A percentile compares a stretch with the other conserved stretches of the same genome.
phyloP scores from a whole-genome alignment of 2,113 vertebrate genomes.

The Lota lota region DNA sequence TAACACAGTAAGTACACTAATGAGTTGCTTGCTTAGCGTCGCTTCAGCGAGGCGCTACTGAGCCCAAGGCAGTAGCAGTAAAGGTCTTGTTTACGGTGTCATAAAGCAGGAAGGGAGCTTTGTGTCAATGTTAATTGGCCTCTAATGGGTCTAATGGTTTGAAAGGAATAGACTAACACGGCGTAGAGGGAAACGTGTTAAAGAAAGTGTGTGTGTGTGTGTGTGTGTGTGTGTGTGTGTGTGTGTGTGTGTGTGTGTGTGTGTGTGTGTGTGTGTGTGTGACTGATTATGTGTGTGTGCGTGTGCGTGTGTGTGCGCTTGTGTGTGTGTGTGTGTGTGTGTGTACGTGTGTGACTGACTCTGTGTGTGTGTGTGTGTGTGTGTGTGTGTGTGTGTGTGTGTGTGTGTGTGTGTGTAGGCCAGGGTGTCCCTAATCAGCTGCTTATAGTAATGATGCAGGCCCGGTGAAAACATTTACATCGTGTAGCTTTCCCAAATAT shows the following conservation, averaged over 20 bases:
- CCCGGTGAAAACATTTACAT: conserved; percentile 20
- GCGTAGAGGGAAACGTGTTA: conserved; percentile 41
- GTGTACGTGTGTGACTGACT: not conserved
- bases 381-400: conserved; percentile 21
- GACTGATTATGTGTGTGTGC: too few species aligned
- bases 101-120: conserved; percentile 63
- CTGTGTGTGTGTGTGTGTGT: not conserved
- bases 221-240: too few species aligned
- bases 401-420: not conserved
- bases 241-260: too few species aligned
- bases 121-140: conserved; percentile 66
- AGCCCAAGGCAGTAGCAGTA: conserved; percentile 22
- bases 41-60: conserved; percentile 9
- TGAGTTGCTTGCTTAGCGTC: conserved; percentile 19
- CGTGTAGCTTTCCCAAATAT: not conserved
- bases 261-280: too few species aligned
- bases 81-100: conserved; percentile 58
- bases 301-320: too few species aligned
- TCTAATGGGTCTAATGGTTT: conserved; percentile 67
- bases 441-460: conserved; percentile 30
- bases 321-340: not conserved
- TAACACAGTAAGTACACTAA: not conserved
- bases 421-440: conserved; percentile 37
- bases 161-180: conserved; percentile 40
- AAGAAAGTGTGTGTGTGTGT: conserved; percentile 34